phyloP scores from a whole-genome alignment of 2,113 vertebrate species.

The Chitala chitala region DNA sequence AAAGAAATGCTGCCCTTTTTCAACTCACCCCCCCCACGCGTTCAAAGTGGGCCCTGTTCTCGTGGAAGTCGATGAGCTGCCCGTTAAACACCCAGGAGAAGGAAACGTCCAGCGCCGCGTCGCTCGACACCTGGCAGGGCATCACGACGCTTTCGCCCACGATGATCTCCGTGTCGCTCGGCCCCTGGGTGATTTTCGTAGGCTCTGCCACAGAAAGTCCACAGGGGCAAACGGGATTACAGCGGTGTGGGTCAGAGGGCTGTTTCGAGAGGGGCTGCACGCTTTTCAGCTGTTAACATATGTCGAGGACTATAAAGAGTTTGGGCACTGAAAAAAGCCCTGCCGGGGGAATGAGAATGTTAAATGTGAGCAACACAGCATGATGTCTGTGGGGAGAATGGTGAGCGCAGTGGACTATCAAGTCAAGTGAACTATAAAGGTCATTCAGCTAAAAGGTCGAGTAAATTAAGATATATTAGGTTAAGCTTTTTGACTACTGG shows the following conservation, averaged over 20 bases:
- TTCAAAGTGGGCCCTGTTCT: conserved; percentile 80
- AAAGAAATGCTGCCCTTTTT: not conserved
- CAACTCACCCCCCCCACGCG: conserved; percentile 88
- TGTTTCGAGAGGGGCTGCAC: too few relatives aligned
- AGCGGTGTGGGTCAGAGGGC: too few relatives aligned
- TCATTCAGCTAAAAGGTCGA: not conserved
- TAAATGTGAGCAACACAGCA: not conserved
- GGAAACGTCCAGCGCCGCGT: conserved; percentile 77
- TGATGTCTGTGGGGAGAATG: not conserved
- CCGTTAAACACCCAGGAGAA: conserved; percentile 95
- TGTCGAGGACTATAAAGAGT: too few relatives aligned
- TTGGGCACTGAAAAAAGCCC: not conserved
- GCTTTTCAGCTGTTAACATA: too few relatives aligned
- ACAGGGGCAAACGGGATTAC: too few relatives aligned
- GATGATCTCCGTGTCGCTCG: conserved; percentile 86
- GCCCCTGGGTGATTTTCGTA: conserved; percentile 80
- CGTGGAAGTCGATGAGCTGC: conserved; percentile 73
- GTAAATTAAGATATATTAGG: conserved; percentile 40
- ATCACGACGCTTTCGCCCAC: conserved; percentile 89
- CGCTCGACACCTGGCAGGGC: conserved; percentile 85
- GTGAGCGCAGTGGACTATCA: not conserved
- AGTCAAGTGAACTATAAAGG: too few relatives aligned
- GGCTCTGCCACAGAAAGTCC: conserved; percentile 67
- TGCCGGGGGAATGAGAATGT: not conserved
- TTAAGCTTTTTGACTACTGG: conserved; percentile 51